Percentiles rank a stretch among this genome's conserved stretches.
These are phyloP conservation scores for Sebastes baramenuke DNA, from an alignment of 2,797 vertebrate species.

Conservation along the genomic window DNA sequence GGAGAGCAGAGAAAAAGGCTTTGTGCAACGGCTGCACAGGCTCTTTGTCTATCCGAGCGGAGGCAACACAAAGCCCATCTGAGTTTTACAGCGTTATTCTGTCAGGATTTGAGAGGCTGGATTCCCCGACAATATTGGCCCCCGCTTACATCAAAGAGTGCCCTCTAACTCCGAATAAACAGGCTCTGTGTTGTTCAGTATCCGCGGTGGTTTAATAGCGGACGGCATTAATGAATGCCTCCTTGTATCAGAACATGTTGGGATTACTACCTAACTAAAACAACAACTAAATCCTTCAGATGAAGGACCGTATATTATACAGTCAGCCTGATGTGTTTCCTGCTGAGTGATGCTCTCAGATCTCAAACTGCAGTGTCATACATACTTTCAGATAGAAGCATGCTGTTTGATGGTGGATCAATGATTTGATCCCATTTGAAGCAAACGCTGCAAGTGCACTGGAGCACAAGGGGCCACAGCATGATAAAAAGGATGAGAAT, in stretches of 20 bases:
- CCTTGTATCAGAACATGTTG: not conserved
- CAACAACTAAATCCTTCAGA: constrained; percentile 11
- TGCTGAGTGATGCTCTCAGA: not conserved
- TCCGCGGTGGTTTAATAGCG: constrained; percentile 7
- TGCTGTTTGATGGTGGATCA: constrained; percentile 9
- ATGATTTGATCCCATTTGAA: not conserved
- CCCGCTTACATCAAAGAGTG: constrained; percentile 59
- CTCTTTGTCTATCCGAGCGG: constrained; percentile 56
- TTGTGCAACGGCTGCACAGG: constrained; percentile 38
- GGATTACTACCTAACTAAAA: constrained; percentile 6
- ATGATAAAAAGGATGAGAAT: not conserved
- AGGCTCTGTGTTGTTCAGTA: constrained; percentile 30
- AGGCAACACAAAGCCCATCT: constrained; percentile 50
- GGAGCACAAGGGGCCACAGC: not conserved
- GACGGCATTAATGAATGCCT: constrained; percentile 22
- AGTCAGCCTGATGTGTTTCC: not conserved
- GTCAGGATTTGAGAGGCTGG: constrained; percentile 61
- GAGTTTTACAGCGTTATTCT: constrained; percentile 44
- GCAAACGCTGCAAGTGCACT: not conserved
- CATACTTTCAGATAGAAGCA: not conserved
- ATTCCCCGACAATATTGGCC: constrained; percentile 43
- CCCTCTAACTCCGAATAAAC: constrained; percentile 37
- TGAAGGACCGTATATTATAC: not conserved
- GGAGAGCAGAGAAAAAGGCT: constrained; percentile 44
- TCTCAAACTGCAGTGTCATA: constrained; percentile 18